These are phyloP conservation scores for Dryobates pubescens DNA, from an alignment of 2,797 vertebrate species.

Conservation along the genomic window DNA sequence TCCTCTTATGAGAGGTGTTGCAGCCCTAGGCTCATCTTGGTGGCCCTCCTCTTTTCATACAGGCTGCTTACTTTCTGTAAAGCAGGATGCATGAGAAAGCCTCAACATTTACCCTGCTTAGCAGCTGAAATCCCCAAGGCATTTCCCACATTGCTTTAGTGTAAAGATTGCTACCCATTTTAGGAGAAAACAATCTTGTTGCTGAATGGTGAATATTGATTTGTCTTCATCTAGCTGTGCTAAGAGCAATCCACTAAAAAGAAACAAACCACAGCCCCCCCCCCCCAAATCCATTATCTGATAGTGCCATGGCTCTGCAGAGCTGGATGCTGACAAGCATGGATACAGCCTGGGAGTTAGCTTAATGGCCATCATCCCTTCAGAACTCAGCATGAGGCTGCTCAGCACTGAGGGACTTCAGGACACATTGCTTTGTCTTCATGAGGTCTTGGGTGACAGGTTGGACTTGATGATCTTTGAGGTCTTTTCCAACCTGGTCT, in stretches of 20 bases:
- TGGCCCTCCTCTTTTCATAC: background rate
- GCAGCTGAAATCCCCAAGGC: background rate
- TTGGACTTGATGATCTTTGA: too few species aligned
- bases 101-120: background rate
- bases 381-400: background rate
- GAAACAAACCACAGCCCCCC: background rate
- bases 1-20: too few species aligned
- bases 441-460: too few species aligned
- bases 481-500: too few species aligned
- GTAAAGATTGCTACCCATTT: background rate
- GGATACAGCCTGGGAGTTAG: background rate
- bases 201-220: background rate
- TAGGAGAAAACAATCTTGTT: background rate
- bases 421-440: background rate
- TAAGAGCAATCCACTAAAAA: background rate
- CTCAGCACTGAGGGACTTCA: background rate
- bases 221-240: background rate
- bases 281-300: background rate
- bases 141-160: background rate
- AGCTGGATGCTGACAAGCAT: background rate
- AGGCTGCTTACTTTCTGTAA: background rate
- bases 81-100: background rate
- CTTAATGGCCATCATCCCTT: background rate
- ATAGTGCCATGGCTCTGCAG: background rate
- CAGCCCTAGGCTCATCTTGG: too few species aligned